These are phyloP conservation scores for Sylvicola cinctus DNA, from an alignment of 2,888 invertebrate genomes.

Conservation along the genomic window DNA sequence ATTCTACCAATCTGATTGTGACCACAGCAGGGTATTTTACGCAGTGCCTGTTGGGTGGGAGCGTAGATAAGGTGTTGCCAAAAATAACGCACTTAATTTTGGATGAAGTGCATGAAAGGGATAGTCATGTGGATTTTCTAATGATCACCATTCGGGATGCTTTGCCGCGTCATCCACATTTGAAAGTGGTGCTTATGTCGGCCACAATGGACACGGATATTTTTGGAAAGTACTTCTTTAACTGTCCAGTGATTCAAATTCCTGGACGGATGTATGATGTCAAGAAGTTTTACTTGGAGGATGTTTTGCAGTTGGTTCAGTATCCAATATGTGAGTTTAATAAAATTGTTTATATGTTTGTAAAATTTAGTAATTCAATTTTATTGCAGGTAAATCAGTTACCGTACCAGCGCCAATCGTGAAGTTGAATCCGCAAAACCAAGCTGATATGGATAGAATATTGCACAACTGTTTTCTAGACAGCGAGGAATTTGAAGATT, in stretches of 20 bases:
- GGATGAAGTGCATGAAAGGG: slow-evolving; percentile 92
- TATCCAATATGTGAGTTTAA: too few species aligned
- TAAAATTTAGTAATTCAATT: too few species aligned
- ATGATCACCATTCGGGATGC: slow-evolving; percentile 66
- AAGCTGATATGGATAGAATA: too few species aligned
- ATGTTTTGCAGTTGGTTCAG: too few species aligned
- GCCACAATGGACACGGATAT: slow-evolving; percentile 74
- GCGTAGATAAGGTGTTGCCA: slow-evolving; percentile 20
- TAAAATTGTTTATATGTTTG: too few species aligned
- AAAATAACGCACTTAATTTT: slow-evolving; percentile 71
- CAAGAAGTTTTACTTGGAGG: slow-evolving; percentile 57
- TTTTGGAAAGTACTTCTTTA: slow-evolving; percentile 67
- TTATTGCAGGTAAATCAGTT: too few species aligned
- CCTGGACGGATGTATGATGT: slow-evolving; percentile 60
- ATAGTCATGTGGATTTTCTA: slow-evolving; percentile 81
- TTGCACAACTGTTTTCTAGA: too few species aligned
- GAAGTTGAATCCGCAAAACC: too few species aligned
- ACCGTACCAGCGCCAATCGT: too few species aligned
- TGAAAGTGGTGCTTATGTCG: slow-evolving; percentile 83
- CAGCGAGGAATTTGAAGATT: too few species aligned
- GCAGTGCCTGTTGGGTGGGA: slow-evolving; percentile 68
- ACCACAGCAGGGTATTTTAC: slow-evolving; percentile 29
- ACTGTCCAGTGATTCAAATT: slow-evolving; percentile 53
- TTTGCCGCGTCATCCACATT: slow-evolving; percentile 41
- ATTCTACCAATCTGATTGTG: slow-evolving; percentile 14